Evolutionary conservation across 2,113 vertebrate genomes (phyloP).

Genomic region (Caranx ignobilis): DNA sequence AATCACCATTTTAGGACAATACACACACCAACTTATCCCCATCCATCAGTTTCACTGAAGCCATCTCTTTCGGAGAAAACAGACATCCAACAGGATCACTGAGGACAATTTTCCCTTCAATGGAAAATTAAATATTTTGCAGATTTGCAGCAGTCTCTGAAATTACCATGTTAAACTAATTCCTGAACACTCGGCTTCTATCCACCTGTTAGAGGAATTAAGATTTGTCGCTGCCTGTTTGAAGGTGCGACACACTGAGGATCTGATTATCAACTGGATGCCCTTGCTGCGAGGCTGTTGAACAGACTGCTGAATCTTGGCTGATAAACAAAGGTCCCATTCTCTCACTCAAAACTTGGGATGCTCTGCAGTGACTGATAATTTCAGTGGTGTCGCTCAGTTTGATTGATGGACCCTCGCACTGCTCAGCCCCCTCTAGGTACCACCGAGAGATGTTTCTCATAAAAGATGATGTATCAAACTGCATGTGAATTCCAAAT

Average conservation of each 20-base stretch:
- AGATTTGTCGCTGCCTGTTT: conserved; percentile 38
- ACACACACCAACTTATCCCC: conserved; percentile 68
- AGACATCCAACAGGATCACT: conserved; percentile 14
- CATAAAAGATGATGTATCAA: conserved; percentile 75
- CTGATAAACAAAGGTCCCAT: conserved; percentile 71
- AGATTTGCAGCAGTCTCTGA: neutral
- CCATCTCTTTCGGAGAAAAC: conserved; percentile 16
- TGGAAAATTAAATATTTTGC: neutral
- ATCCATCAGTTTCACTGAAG: conserved; percentile 72
- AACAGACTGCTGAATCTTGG: conserved; percentile 59
- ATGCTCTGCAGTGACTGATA: conserved; percentile 69
- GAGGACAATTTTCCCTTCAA: conserved; percentile 17
- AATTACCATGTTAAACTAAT: conserved; percentile 12
- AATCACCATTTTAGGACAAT: conserved; percentile 72
- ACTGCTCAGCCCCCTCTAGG: conserved; percentile 56
- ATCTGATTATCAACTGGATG: conserved; percentile 69
- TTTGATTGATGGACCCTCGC: conserved; percentile 75
- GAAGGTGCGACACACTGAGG: conserved; percentile 40
- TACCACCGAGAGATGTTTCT: conserved; percentile 60
- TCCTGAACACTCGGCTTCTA: neutral
- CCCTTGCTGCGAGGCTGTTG: conserved; percentile 53
- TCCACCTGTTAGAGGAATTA: conserved; percentile 45
- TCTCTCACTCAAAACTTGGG: conserved; percentile 57
- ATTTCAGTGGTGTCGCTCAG: conserved; percentile 70
- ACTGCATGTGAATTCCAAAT: conserved; percentile 72